Conservation (phyloP, 2,797 vertebrate species). For the Phalanger gymnotis region DNA sequence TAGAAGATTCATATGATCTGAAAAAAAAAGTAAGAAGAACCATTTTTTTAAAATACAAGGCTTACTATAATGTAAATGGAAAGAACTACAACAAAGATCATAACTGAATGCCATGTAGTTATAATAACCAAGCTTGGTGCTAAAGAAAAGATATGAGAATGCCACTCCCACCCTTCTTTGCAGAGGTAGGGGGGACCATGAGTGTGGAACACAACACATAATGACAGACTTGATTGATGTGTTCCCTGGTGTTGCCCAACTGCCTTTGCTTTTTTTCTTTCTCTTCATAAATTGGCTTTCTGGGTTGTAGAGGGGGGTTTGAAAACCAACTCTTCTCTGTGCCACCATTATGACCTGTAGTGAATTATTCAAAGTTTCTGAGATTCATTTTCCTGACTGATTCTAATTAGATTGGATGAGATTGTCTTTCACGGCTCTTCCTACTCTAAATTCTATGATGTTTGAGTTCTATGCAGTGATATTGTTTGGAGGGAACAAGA, state of each 20-base stretch:
- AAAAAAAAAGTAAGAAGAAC: not conserved
- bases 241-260: not conserved
- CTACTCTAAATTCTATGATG: not conserved
- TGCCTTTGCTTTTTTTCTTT: not conserved
- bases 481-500: not conserved
- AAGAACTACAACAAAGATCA: not conserved
- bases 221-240: not conserved
- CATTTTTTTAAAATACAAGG: not conserved
- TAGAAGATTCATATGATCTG: not conserved
- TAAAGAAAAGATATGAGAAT: not conserved
- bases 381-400: not conserved
- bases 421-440: not conserved
- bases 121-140: not conserved
- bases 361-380: not conserved
- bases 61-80: not conserved
- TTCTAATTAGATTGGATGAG: not conserved
- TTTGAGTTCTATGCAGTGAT: not conserved
- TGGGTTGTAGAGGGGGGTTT: not conserved
- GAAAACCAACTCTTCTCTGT: not conserved
- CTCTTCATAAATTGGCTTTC: not conserved
- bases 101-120: not conserved
- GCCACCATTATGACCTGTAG: not conserved
- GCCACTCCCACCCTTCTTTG: not conserved
- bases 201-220: not conserved
- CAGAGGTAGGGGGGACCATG: not conserved